Base-by-base conservation (phyloP, 2,888 invertebrate species). In the Syritta pipiens region DNA sequence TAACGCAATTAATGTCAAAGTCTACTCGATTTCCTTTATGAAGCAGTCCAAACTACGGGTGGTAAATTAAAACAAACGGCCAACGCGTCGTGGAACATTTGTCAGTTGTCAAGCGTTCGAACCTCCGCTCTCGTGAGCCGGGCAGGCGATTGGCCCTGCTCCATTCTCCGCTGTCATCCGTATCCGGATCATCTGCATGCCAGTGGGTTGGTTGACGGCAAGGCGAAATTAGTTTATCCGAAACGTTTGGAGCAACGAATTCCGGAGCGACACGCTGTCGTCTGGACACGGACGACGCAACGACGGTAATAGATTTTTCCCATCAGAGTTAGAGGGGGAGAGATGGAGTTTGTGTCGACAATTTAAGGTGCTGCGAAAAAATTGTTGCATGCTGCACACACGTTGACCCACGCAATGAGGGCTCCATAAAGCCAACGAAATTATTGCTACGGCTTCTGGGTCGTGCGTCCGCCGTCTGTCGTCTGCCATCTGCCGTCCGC, bases 51-150 rank as follows among this genome's bases (percentile, higher is more conserved):
- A 77, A 60, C 83, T 76, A 81, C 83, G 83, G 83, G 83, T 82
- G 83, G 83, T 82, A 83, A 83, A 83, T 83, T 83, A 83, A 83
- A 83, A 83, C 83, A 83, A 83, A 83, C 83, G 82, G 83, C 81
- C 79, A 81, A 82, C 82, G 83, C 83, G 83, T 83, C 82, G 82
- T 81, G 72, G 74, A 82, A 81, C 83, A 83, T 83, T 83, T 83
- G 81, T 83, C 83, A 83, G 82, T 82, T 83, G 83, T 83, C 83
- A 83, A 83, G 69, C 69, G 51, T 68, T 55, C 67, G 53, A 55
- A 67, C 40, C 76, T 59, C 28, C 30, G 30, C 46, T 24, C 49
- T 44, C 14, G 26, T 17, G 14, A 9, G 2, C 32, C 1, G 14
- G 5, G n/a, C n/a, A n/a, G n/a, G n/a, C n/a, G n/a, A n/a, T 44